A percentile compares a stretch with the other conserved stretches of the same genome.
Conservation (phyloP, 2,113 vertebrate species). For the Laticauda laticaudata region DNA sequence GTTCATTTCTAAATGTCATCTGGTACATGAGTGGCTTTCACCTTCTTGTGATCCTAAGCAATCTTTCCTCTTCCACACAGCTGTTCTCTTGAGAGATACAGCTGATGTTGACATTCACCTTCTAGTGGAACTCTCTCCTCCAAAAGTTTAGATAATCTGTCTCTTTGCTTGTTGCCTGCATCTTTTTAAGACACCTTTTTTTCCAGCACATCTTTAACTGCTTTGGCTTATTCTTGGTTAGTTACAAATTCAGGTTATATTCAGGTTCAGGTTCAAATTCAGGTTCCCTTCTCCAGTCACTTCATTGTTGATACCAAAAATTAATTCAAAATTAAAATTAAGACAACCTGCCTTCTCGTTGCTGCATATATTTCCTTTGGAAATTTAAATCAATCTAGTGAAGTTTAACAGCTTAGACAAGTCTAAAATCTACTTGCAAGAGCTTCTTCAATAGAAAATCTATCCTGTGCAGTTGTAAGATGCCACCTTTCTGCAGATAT, state of each 20-base stretch:
- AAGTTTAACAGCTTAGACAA: conserved; percentile 9
- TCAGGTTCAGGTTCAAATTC: too few relatives aligned
- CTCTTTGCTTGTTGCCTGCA: neutral
- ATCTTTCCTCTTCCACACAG: neutral
- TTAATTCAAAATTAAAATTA: neutral
- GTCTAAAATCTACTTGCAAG: conserved; percentile 11
- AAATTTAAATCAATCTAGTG: conserved; percentile 17
- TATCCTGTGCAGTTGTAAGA: conserved; percentile 9
- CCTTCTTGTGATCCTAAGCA: neutral
- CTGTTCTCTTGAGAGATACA: neutral
- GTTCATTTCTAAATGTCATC: neutral
- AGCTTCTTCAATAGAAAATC: conserved; percentile 36
- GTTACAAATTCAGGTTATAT: neutral
- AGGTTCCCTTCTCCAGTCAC: neutral
- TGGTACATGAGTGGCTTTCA: neutral
- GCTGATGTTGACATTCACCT: neutral
- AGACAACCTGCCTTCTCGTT: conserved; percentile 3
- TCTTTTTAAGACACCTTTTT: neutral
- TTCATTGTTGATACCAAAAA: neutral
- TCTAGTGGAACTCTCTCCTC: neutral
- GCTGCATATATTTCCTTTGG: neutral
- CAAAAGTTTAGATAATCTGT: neutral
- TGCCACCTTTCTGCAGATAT: conserved; percentile 27
- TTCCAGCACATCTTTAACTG: neutral
- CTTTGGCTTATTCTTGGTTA: neutral